Evolutionary conservation across 2,797 vertebrate species (phyloP).

Genomic region (Rhodeus uyekii): DNA sequence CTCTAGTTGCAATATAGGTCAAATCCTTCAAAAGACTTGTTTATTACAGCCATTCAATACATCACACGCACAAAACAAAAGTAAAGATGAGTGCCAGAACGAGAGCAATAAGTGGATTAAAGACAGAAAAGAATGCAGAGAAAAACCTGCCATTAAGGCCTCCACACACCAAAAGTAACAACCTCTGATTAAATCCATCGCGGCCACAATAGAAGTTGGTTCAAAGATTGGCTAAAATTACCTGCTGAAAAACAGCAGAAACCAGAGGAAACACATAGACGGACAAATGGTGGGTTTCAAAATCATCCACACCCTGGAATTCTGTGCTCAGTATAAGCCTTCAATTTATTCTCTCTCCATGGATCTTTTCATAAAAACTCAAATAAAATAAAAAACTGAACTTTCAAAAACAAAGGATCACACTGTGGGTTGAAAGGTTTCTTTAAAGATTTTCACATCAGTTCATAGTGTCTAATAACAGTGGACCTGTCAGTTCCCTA

Average conservation of each 20-base stretch:
- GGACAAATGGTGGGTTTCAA: constrained; percentile 25
- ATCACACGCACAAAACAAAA: not conserved
- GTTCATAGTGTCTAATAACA: not conserved
- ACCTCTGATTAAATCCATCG: not conserved
- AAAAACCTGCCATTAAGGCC: not conserved
- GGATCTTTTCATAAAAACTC: not conserved
- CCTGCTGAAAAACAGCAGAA: not conserved
- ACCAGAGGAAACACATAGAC: not conserved
- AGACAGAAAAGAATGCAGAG: not conserved
- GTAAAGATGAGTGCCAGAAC: not conserved
- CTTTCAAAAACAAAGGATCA: not conserved
- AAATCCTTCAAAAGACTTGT: not conserved
- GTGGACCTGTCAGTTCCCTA: not conserved
- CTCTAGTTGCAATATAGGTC: not conserved
- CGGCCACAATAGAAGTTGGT: not conserved
- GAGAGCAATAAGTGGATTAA: not conserved
- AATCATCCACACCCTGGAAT: constrained; percentile 14
- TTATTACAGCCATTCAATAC: not conserved
- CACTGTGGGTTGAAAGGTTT: not conserved
- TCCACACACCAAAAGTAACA: not conserved
- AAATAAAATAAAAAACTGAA: not conserved
- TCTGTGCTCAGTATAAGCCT: not conserved
- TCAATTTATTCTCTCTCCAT: not conserved
- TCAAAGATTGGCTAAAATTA: not conserved
- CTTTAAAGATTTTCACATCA: not conserved